Percentiles rank a stretch among this genome's conserved stretches.
Evolutionary conservation across 1,140 invertebrate genomes (phyloP).

Genomic region (Cotesia vestalis): DNA sequence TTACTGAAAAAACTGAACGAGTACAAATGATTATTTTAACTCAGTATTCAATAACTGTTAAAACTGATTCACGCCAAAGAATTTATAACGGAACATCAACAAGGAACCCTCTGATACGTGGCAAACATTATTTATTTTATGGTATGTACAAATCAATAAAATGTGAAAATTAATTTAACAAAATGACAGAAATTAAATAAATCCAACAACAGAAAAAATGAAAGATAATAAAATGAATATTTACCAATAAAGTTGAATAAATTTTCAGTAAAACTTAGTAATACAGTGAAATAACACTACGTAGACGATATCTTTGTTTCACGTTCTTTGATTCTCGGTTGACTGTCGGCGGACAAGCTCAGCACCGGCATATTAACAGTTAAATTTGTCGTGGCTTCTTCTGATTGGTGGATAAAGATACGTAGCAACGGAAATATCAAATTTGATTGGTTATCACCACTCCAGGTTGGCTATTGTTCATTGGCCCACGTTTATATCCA

Average conservation of each 20-base stretch:
- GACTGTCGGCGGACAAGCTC: constrained; percentile 56
- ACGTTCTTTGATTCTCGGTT: constrained; percentile 43
- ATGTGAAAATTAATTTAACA: not conserved
- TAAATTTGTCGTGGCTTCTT: constrained; percentile 64
- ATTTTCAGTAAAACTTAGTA: too few relatives aligned
- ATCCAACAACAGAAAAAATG: not conserved
- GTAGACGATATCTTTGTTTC: not conserved
- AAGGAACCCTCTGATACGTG: constrained; percentile 18
- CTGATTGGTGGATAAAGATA: constrained; percentile 60
- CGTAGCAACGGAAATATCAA: constrained; percentile 49
- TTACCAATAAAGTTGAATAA: too few relatives aligned
- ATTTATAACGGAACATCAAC: constrained; percentile 20
- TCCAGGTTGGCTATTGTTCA: constrained; percentile 64
- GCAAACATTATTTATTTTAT: not conserved
- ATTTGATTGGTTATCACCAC: constrained; percentile 50
- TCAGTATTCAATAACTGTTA: not conserved
- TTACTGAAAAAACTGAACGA: too few relatives aligned
- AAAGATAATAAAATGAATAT: too few relatives aligned
- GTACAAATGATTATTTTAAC: not conserved
- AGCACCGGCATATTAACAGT: constrained; percentile 64
- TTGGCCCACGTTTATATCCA: constrained; percentile 67
- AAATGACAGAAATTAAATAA: not conserved
- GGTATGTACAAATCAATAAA: not conserved
- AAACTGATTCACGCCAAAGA: not conserved
- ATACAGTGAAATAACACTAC: constrained; percentile 4